A percentile compares a stretch with the other conserved stretches of the same genome.
These are phyloP conservation scores for Anas bernieri DNA, from an alignment of 2,797 vertebrate species.

Conservation along the genomic window DNA sequence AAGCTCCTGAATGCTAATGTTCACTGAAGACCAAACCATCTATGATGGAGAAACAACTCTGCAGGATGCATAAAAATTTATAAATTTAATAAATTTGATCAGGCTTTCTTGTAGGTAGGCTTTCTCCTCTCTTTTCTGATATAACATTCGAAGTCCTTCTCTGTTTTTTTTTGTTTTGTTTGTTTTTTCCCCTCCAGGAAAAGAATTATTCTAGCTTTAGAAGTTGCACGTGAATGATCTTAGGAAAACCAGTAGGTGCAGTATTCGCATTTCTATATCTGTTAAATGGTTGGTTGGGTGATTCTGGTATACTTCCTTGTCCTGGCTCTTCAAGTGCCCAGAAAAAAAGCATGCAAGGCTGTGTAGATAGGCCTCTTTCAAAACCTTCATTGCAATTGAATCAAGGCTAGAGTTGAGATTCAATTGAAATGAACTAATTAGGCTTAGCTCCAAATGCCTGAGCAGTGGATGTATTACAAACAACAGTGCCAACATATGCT, in stretches of 20 bases:
- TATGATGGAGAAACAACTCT: neutral
- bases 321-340: neutral
- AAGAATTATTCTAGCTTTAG: neutral
- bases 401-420: conserved; percentile 45
- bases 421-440: conserved; percentile 63
- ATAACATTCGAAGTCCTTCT: neutral
- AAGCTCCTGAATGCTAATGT: neutral
- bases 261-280: neutral
- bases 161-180: conserved; percentile 3
- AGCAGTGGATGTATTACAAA: neutral
- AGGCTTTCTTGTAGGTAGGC: neutral
- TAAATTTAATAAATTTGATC: neutral
- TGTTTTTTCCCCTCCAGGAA: neutral
- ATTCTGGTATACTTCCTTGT: conserved; percentile 19
- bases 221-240: conserved; percentile 26
- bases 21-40: neutral
- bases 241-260: conserved; percentile 5
- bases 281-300: conserved; percentile 27
- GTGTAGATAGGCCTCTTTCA: conserved; percentile 34
- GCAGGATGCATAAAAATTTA: neutral
- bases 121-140: neutral
- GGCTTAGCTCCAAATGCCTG: conserved; percentile 47
- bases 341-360: neutral
- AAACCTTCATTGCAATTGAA: conserved; percentile 28
- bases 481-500: neutral